Evolutionary conservation across 1,140 invertebrate species (phyloP), one percentile per base, ranked within the genome.

Genomic region (Portunus trituberculatus): DNA sequence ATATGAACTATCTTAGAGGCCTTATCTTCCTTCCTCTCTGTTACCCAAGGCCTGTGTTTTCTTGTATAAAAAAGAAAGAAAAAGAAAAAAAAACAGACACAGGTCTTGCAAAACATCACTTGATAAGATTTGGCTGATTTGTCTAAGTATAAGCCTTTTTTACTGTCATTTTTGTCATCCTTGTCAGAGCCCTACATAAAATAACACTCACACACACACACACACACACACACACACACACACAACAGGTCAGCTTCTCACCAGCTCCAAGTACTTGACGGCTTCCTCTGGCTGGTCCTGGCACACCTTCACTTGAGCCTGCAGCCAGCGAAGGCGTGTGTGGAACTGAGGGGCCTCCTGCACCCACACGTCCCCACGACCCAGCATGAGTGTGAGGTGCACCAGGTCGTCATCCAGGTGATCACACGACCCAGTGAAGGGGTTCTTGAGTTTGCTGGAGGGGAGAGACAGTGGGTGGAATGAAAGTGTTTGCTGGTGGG

Each of bases 251-350:
- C 4, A 29, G 16, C 48, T 1, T 91, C 95, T 96, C 92, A 97
- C 96, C 96, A 95, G 96, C 91, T 97, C 96, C 86, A 97, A 96
- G 91, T 95, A 96, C 52, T 95, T 96, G 7, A 96, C 93, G 48
- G 96, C 97, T 82, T 96, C 95, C 45, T 97, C 96, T 83, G 96
- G 96, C 67, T 97, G 93, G 39, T 96, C 96, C 45, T 96, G 96
- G 14, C 96, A 88, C 84, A 97, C 95, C 14, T 96, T 96, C 93
- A 97, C 96, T 29, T 96, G 96, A 0, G 96, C 96, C 93, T 96
- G 96, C 93, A 97, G 91, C 97, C 97, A 97, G 31, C 96, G 96
- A 14, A 96, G 83, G 28, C 95, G 48, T 0, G 93, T 92, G 76
- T 95, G 93, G 32, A 93, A 92, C 83, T 94, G 84, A 7, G 93